Base-by-base conservation (phyloP, 2,113 vertebrate genomes). In the Pelvicachromis taeniatus region DNA sequence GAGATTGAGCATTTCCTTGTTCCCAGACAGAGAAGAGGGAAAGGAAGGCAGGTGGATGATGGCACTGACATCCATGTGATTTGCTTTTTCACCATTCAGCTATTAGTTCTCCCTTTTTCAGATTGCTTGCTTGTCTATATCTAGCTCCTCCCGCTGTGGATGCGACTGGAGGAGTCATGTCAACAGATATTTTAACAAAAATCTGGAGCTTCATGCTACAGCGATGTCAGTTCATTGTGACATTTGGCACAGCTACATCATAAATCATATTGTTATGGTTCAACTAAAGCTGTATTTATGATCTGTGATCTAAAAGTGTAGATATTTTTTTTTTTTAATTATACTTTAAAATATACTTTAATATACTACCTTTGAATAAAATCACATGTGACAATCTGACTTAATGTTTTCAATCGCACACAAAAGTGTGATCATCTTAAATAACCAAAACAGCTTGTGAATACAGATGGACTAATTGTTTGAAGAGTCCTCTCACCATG, bases 401-500 rank as follows among this genome's bases (percentile, higher is more conserved):
- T 70, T 45, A 13, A 26, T 45, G n/a, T 26, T 70, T 70, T 70
- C 3, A 45, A 45, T 70, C 1, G 0, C 40, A 45, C 65, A 17
- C 13, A 7, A 2, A 48, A 70, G 65, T 29, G 40, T 70, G 40
- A 16, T 73, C 21, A 48, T 48, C 38, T 73, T 73, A 73, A 73
- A 48, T 73, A 16, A 45, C 0, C 21, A 42, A 73, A 73, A 48
- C 68, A 48, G 42, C 42, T 48, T 48, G 23, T 73, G 68, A 73
- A 73, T 48, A 19, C 68, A 73, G 38, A 73, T 48, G 23, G 68
- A 48, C 16, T 48, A 73, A 48, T 73, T 73, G 68, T 73, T 73
- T 73, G 9, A 73, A 48, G 42, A 73, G 68, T 48, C 42, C 68
- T 73, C 23, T 29, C 68, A 73, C 23, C 9, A n/a, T 3, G 6